Percentiles rank a stretch among this genome's conserved stretches.
phyloP scores from a whole-genome alignment of 2,113 vertebrate genomes.

The Elachura formosa region DNA sequence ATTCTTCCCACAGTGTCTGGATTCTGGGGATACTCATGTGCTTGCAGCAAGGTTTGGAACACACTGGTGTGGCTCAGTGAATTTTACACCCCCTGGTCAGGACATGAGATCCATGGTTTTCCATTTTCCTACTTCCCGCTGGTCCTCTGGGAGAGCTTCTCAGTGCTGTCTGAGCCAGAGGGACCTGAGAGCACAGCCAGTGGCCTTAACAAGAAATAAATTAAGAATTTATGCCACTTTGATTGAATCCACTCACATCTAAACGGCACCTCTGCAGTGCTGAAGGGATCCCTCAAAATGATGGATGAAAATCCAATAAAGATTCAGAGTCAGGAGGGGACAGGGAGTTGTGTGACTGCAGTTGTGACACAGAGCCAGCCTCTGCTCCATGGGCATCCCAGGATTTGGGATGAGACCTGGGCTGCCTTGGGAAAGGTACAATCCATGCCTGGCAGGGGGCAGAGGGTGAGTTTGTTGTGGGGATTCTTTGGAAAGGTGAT shows the following conservation, averaged over 20 bases:
- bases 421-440: neutral
- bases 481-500: neutral
- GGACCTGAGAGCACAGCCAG: neutral
- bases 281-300: constrained; percentile 21
- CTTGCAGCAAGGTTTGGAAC: neutral
- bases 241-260: neutral
- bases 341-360: neutral
- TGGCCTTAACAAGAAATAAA: constrained; percentile 25
- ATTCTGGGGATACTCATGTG: neutral
- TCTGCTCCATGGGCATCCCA: neutral
- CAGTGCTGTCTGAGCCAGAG: neutral
- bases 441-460: neutral
- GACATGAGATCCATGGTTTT: neutral
- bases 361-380: neutral
- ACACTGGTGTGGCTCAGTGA: neutral
- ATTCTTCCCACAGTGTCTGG: neutral
- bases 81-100: neutral
- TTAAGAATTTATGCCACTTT: neutral
- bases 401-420: neutral
- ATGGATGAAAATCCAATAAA: constrained; percentile 57
- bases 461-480: neutral
- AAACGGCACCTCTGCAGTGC: neutral
- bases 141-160: neutral
- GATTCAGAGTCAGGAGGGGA: neutral
- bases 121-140: neutral